Percentiles rank a stretch among this genome's conserved stretches.
These are phyloP conservation scores for Muraenolepis orangiensis DNA, from an alignment of 2,797 vertebrate genomes.

Conservation along the genomic window DNA sequence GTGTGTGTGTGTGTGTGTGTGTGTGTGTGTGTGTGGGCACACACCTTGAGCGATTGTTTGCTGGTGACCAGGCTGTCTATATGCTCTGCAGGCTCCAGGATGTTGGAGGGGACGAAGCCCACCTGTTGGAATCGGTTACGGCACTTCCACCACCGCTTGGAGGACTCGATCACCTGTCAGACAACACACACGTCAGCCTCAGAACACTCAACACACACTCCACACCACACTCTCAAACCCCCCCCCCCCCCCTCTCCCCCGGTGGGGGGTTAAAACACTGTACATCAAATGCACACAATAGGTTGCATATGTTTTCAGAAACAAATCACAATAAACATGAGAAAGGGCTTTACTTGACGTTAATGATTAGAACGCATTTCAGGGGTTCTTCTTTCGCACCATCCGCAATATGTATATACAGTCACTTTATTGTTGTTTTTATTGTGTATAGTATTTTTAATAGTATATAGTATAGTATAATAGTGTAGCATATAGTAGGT, in stretches of 20 bases:
- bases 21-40: neutral
- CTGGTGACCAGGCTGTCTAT: slow-evolving; percentile 43
- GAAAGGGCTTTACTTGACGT: neutral
- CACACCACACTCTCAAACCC: neutral
- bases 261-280: neutral
- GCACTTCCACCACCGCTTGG: slow-evolving; percentile 91
- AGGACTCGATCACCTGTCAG: slow-evolving; percentile 81
- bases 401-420: too few species aligned
- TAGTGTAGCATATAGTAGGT: too few species aligned
- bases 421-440: too few species aligned
- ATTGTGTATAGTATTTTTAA: too few species aligned
- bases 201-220: neutral
- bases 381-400: too few species aligned
- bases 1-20: slow-evolving; percentile 2
- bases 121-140: slow-evolving; percentile 78
- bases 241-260: too few species aligned
- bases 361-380: too few species aligned
- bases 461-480: too few species aligned
- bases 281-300: too few species aligned
- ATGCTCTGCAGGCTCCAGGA: slow-evolving; percentile 75
- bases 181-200: neutral
- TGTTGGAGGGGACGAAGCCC: slow-evolving; percentile 88
- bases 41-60: slow-evolving; percentile 53
- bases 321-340: too few species aligned
- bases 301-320: too few species aligned